Base-by-base conservation (phyloP, 1,140 invertebrate species). In the Papilio helenus region DNA sequence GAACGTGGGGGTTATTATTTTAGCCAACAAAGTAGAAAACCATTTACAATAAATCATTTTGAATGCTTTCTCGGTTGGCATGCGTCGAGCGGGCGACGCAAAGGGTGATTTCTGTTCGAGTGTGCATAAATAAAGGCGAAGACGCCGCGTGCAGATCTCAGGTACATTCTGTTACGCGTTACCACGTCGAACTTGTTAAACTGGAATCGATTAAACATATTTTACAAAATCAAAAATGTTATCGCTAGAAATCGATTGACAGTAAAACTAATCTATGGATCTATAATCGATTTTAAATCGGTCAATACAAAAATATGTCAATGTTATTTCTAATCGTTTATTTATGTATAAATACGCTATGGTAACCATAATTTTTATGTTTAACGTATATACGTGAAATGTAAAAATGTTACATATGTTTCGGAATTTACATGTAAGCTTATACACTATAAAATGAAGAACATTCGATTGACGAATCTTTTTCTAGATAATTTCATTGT, bases 1-100 rank as follows among this genome's bases (percentile, higher is more conserved):
- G 86, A 85, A 81, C 88, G 87, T 89, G 84, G 86, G 81, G 85
- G 89, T 93, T 93, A 93, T 94, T 94, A 94, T 94, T 94, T 94
- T 94, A 94, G 90, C 93, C 93, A 93, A 94, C 93, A 94, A 94
- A 92, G 93, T 94, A 93, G 93, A 94, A 94, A 94, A 93, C 93
- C 92, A 94, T 94, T 94, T 94, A 94, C 92, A 93, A 94, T 94
- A 94, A 94, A 94, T 94, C 93, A 94, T 93, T 93, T 93, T 92
- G 92, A 93, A 92, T 91, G 92, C 90, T 90, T 92, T 93, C 92
- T 93, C 87, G 91, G 92, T 94, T 92, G 91, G 88, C 92, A 90
- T 91, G 87, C 88, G 87, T 89, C 88, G 90, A 92, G 90, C 88
- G 90, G 89, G 88, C 92, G 90, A 90, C 91, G 92, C 92, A 93